Conservation (phyloP, 2,888 invertebrate species). For the Mythimna impura region DNA sequence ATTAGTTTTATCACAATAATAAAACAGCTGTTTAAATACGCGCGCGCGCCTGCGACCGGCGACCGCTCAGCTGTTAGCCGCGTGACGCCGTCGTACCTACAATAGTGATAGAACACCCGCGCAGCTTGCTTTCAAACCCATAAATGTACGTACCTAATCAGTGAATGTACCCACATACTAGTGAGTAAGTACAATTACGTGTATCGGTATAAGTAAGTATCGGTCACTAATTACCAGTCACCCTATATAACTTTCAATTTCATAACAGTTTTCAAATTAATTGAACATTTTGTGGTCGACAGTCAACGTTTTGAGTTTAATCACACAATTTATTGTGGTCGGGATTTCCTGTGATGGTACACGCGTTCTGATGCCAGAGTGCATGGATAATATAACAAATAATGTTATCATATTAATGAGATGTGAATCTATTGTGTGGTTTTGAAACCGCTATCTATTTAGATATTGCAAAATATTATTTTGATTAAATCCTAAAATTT, state of each 20-base stretch:
- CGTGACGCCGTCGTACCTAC: too few relatives aligned
- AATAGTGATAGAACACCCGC: too few relatives aligned
- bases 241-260: neutral
- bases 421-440: neutral
- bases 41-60: too few relatives aligned
- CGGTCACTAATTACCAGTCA: too few relatives aligned
- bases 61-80: too few relatives aligned
- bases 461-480: neutral
- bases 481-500: neutral
- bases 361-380: neutral
- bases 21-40: too few relatives aligned
- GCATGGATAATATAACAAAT: constrained; percentile 12
- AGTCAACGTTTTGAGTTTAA: constrained; percentile 3
- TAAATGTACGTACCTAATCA: too few relatives aligned
- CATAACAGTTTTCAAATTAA: constrained; percentile 24
- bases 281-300: constrained; percentile 48
- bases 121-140: too few relatives aligned
- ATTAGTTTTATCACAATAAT: too few relatives aligned
- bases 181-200: too few relatives aligned
- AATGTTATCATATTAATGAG: constrained; percentile 14
- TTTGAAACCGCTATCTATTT: neutral
- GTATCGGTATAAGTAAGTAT: too few relatives aligned
- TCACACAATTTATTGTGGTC: constrained; percentile 22
- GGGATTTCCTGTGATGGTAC: constrained; percentile 8
- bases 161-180: too few relatives aligned